Conservation (phyloP, 2,113 vertebrate species). For the Carlito syrichta region DNA sequence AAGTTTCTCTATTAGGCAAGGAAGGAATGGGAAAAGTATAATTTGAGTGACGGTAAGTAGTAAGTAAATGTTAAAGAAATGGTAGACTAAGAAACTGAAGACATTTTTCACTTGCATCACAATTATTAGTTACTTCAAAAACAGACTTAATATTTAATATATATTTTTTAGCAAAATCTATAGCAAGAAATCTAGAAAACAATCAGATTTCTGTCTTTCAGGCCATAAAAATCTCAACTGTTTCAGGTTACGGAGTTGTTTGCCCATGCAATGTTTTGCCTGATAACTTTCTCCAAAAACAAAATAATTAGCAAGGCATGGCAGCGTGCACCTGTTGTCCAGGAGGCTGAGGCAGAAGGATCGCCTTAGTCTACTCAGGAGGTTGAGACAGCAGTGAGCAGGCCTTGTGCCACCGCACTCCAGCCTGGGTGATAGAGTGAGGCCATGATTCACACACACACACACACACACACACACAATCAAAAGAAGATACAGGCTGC, state of each 20-base stretch:
- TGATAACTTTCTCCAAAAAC: not conserved
- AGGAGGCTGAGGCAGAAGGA: no score
- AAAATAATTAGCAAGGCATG: no score
- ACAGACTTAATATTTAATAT: not conserved
- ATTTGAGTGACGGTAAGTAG: not conserved
- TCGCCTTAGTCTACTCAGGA: no score
- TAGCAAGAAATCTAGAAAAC: not conserved
- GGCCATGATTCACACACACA: no score
- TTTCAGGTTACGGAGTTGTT: not conserved
- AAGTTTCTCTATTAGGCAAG: not conserved
- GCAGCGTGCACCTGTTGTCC: no score
- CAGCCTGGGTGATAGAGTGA: no score
- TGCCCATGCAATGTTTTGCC: not conserved
- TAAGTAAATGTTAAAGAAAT: not conserved
- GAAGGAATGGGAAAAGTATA: not conserved
- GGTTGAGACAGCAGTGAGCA: no score
- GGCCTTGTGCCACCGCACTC: no score
- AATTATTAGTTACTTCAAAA: not conserved
- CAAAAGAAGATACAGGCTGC: no score
- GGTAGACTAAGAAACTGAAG: not conserved
- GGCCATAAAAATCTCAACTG: not conserved
- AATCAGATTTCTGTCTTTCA: not conserved
- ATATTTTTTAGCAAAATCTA: no score
- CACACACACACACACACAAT: no score
- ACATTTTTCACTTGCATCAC: not conserved